phyloP scores from a whole-genome alignment of 1,140 invertebrate species.

The Heliconius eleuchia region DNA sequence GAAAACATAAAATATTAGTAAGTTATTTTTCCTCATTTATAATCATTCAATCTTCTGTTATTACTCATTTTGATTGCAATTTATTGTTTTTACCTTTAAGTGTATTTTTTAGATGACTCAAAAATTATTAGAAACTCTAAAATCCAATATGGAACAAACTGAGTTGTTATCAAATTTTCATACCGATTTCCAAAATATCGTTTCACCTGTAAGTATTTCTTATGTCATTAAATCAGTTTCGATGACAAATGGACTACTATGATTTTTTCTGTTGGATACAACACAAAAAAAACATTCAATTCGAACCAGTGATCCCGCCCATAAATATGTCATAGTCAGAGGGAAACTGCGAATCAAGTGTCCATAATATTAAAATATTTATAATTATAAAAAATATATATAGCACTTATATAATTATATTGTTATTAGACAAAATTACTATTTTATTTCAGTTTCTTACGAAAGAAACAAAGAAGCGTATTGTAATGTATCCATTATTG shows the following conservation, averaged over 20 bases:
- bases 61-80: neutral
- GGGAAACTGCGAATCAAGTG: too few relatives aligned
- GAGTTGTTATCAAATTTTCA: conserved; percentile 52
- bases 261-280: too few relatives aligned
- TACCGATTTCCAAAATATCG: conserved; percentile 53
- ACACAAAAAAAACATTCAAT: too few relatives aligned
- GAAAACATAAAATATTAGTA: conserved; percentile 62
- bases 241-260: too few relatives aligned
- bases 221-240: too few relatives aligned
- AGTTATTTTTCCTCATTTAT: conserved; percentile 5
- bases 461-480: conserved; percentile 54
- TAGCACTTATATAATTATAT: too few relatives aligned
- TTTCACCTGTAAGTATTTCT: conserved; percentile 53
- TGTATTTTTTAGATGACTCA: conserved; percentile 50
- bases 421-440: neutral
- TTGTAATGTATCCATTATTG: conserved; percentile 53
- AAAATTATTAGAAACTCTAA: conserved; percentile 49
- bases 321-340: too few relatives aligned
- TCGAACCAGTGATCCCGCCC: too few relatives aligned
- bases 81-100: neutral
- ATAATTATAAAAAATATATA: too few relatives aligned
- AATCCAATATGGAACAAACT: conserved; percentile 43
- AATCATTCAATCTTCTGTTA: neutral
- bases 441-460: conserved; percentile 45
- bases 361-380: too few relatives aligned